Base-by-base conservation (phyloP, 2,888 invertebrate genomes). In the Sarcophaga variegata region DNA sequence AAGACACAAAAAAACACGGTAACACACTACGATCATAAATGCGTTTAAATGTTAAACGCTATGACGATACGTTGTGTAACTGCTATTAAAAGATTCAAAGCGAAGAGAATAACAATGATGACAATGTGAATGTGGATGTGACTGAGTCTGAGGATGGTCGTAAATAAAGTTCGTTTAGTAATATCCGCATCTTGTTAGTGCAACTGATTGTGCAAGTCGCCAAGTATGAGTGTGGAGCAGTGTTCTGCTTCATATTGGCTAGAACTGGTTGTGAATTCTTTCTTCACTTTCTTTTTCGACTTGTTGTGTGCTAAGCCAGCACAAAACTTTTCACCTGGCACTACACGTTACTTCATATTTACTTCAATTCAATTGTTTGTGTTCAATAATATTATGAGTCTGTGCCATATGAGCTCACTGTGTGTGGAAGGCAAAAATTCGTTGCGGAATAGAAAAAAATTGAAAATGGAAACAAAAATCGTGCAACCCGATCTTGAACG, bases 101-200 rank as follows among this genome's bases (percentile, higher is more conserved):
- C 37, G 37, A n/a, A 45, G 49, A 37, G 20, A 20, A 20, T 20
- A 20, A 20, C 1, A 20, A 20, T 20, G 20, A 20, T 20, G 20
- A 66, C 59, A n/a, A 66, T 59, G 67, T 49, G 17, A 49, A 69
- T 11, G 37, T 27, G 27, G 2, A 45, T 69, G 45, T 14, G 49
- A 14, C 20, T 20, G 20, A 20, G 20, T 20, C 27, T 27, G 1
- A 49, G 87, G 88, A 1, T 20, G 20, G 20, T 20, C 20, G 20
- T 20, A 20, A 20, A 20, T 20, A 1, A 20, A 80, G 83, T 85
- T 82, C 85, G 60, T 82, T 85, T 79, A 79, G 49, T 75, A 71
- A 82, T 82, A 82, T 85, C 82, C 79, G 54, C 82, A 85, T 82
- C 82, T 85, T 82, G 82, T 85, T 85, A 85, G 85, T 75, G 75